Conservation (phyloP, 2,888 invertebrate species). For the Aleiodes leptofemur region DNA sequence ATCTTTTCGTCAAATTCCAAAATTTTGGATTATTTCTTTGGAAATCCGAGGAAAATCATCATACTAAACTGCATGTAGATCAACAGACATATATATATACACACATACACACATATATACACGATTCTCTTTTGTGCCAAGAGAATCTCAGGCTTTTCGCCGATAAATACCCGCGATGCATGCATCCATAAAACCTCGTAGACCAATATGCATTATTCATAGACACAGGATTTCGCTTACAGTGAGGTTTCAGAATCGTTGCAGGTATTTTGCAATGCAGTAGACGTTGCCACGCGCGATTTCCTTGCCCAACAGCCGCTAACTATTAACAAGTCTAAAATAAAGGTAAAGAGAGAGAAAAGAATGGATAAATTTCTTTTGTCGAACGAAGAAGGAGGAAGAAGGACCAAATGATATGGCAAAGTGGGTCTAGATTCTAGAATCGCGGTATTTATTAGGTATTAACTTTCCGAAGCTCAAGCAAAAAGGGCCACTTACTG, state of each 20-base stretch:
- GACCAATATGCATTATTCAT: conserved; percentile 67
- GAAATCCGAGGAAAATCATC: too few species aligned
- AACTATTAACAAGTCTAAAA: conserved; percentile 32
- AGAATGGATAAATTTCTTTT: conserved; percentile 21
- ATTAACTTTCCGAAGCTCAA: conserved; percentile 8
- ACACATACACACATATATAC: neutral
- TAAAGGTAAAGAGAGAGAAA: conserved; percentile 5
- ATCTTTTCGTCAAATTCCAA: too few species aligned
- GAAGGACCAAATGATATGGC: neutral
- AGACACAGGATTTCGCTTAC: conserved; percentile 54
- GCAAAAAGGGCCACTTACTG: conserved; percentile 57
- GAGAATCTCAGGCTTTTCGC: conserved; percentile 61
- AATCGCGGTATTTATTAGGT: neutral
- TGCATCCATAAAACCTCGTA: conserved; percentile 57
- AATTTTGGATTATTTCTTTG: too few species aligned
- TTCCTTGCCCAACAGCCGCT: conserved; percentile 27
- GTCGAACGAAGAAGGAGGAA: neutral
- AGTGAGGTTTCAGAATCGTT: conserved; percentile 55
- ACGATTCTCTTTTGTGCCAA: conserved; percentile 47
- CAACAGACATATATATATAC: neutral
- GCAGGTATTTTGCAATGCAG: conserved; percentile 53
- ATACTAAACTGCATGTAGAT: neutral
- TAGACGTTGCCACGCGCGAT: conserved; percentile 14
- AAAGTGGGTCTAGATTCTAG: neutral
- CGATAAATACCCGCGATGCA: conserved; percentile 62